These are phyloP conservation scores for Lordiphosa clarofinis DNA, from an alignment of 1,140 invertebrate species.

Conservation along the genomic window DNA sequence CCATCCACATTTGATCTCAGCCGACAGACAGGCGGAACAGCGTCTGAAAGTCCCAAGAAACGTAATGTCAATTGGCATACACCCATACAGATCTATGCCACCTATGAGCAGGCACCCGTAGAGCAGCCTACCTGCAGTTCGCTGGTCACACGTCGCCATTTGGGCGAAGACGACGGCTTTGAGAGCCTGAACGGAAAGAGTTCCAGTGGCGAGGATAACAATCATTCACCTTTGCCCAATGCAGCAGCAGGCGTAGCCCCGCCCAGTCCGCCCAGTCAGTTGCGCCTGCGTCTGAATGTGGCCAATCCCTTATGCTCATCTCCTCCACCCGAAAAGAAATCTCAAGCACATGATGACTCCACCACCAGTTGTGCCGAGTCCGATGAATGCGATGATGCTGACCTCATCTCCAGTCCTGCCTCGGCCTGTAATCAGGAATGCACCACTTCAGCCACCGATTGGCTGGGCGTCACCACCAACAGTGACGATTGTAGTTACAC, in stretches of 20 bases:
- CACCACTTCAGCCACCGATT: conserved; percentile 87
- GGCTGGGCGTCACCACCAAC: conserved; percentile 91
- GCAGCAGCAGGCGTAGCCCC: not conserved
- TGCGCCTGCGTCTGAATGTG: conserved; percentile 62
- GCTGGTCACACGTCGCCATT: conserved; percentile 41
- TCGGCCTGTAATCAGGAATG: conserved; percentile 66
- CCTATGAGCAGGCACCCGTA: conserved; percentile 34
- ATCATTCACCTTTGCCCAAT: conserved; percentile 62
- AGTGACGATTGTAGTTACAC: conserved; percentile 91
- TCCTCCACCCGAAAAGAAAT: conserved; percentile 27
- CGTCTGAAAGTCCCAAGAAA: conserved; percentile 62
- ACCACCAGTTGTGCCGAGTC: conserved; percentile 79
- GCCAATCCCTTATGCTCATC: conserved; percentile 1
- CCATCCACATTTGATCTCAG: conserved; percentile 48
- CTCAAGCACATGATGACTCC: conserved; percentile 19
- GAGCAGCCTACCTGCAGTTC: conserved; percentile 48
- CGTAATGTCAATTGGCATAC: conserved; percentile 79
- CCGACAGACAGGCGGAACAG: conserved; percentile 18
- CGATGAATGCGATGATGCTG: conserved; percentile 82
- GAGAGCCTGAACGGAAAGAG: conserved; percentile 92
- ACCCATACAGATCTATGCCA: conserved; percentile 68
- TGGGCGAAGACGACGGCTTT: conserved; percentile 89
- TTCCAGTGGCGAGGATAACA: conserved; percentile 85
- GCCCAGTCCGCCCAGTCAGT: conserved; percentile 32
- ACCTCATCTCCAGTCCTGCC: conserved; percentile 80